phyloP scores from a whole-genome alignment of 2,113 vertebrate species.

The Xenopus borealis region DNA sequence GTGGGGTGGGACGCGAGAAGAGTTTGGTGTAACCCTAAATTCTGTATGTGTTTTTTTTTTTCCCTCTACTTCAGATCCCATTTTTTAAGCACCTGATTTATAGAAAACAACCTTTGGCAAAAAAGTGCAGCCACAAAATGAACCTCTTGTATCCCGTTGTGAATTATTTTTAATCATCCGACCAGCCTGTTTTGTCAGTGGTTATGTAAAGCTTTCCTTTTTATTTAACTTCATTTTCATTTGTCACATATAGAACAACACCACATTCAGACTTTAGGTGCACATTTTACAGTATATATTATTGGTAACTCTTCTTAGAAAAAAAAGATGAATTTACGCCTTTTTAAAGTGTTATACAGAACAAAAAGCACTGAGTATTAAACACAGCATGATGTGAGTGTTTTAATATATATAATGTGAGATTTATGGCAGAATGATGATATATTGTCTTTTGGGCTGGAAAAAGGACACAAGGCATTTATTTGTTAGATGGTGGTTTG shows the following conservation, averaged over 20 bases:
- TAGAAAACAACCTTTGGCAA: slow-evolving; percentile 52
- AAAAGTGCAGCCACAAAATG: slow-evolving; percentile 65
- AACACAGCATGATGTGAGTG: too few relatives aligned
- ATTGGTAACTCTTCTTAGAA: background rate
- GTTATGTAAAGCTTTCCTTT: slow-evolving; percentile 5
- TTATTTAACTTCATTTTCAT: background rate
- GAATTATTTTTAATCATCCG: slow-evolving; percentile 66
- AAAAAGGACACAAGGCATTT: too few relatives aligned
- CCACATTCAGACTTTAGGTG: background rate
- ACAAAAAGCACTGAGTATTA: too few relatives aligned
- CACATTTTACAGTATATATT: background rate
- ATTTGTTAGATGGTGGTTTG: too few relatives aligned
- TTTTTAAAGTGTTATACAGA: too few relatives aligned
- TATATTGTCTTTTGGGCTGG: too few relatives aligned
- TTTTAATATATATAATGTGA: too few relatives aligned
- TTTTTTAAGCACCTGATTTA: slow-evolving; percentile 82
- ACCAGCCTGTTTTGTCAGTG: slow-evolving; percentile 56
- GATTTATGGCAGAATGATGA: too few relatives aligned
- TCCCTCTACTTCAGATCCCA: slow-evolving; percentile 43
- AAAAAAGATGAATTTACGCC: too few relatives aligned
- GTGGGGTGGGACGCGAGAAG: background rate
- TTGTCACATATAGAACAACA: background rate
- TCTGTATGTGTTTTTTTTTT: background rate
- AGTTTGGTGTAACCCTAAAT: slow-evolving; percentile 17
- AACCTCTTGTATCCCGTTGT: slow-evolving; percentile 83